Base-by-base conservation (phyloP, 2,113 vertebrate species). In the Varanus komodoensis region DNA sequence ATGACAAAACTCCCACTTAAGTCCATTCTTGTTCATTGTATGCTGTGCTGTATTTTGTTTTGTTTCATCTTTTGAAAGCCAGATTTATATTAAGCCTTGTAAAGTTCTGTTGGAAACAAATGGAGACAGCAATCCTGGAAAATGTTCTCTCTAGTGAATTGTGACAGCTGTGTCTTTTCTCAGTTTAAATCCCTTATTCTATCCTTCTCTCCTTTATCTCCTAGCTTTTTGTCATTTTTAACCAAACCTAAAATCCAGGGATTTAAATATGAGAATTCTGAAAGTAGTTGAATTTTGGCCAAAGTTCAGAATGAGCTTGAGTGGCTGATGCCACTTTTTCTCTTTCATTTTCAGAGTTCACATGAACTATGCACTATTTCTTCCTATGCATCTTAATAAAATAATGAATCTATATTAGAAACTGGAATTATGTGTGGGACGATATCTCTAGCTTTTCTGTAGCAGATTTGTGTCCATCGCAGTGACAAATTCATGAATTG, bases 41-140 rank as follows among this genome's bases (percentile, higher is more conserved):
- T 5, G 82, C 0, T 0, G 5, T 71, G 27, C 83, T 4, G 1
- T 29, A 88, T 93, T 93, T 23, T 90, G 54, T 44, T 90, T 48
- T 84, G 25, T 87, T 87, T 87, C 57, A 86, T 38, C 87, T 88
- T 91, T 88, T 78, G 73, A 90, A 68, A 90, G 21, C 78, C 17
- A 7, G 15, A 0, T 90, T 96, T 25, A 29, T 81, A 92, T 93
- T 90, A 84, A 93, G 89, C 75, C 11, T 0, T 87, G 29, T 88
- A 21, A 6, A 92, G 57, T 1, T 38, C 90, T 73, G 69, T 34
- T 61, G 87, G 77, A 88, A 88, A 88, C 64, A 69, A 80, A 88
- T 2, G 11, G 77, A 88, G 87, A 80, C 77, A 52, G 77, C 19
- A n/a, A 17, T 81, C 77, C 77, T 71, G 64, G 87, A 88, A 81